These are phyloP conservation scores for Cyanocitta stelleri DNA, from an alignment of 2,113 vertebrate species.

Conservation along the genomic window DNA sequence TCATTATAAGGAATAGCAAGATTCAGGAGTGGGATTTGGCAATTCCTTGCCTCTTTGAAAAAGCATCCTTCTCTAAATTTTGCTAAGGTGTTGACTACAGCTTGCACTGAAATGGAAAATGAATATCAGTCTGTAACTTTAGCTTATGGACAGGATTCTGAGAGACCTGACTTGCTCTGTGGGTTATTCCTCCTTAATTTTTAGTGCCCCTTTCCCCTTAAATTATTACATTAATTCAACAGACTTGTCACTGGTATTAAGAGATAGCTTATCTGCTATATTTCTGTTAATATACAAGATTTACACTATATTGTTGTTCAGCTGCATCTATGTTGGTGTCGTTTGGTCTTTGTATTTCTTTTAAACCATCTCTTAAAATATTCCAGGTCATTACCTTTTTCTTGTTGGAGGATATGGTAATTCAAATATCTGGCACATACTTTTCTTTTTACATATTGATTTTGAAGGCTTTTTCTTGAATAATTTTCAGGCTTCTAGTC, in stretches of 20 bases:
- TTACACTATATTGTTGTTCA: neutral
- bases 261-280: neutral
- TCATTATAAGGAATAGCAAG: neutral
- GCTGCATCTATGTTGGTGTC: neutral
- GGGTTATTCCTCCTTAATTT: neutral
- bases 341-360: neutral
- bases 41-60: neutral
- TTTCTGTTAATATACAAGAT: neutral
- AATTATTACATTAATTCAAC: neutral
- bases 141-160: neutral
- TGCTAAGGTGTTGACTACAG: neutral
- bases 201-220: neutral
- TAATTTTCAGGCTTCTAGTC: neutral
- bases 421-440: neutral
- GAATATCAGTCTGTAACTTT: neutral
- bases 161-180: neutral
- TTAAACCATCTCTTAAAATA: neutral
- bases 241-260: neutral
- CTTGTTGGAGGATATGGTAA: neutral
- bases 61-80: neutral
- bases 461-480: neutral
- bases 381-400: neutral
- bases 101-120: neutral
- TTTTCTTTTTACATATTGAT: neutral
- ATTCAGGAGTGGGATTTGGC: neutral